Evolutionary conservation across 2,888 invertebrate genomes (phyloP).

Genomic region (Drosophila fungiperda): DNA sequence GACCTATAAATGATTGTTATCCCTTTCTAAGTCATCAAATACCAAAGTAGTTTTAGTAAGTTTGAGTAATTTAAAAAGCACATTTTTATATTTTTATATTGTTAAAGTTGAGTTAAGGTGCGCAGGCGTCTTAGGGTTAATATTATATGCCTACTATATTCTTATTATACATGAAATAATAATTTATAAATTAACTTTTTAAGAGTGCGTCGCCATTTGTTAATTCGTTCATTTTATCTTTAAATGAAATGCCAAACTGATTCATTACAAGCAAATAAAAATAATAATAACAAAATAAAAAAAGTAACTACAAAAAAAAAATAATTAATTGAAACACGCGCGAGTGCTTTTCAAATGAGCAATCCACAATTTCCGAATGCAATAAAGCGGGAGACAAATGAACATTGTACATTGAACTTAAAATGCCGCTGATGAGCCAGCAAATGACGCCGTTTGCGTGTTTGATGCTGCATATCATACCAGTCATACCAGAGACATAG

Average conservation of each 20-base stretch:
- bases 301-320: constrained; percentile 46
- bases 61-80: neutral
- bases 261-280: constrained; percentile 20
- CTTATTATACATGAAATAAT: neutral
- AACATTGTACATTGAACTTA: constrained; percentile 67
- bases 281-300: constrained; percentile 14
- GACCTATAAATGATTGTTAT: neutral
- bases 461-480: constrained; percentile 45
- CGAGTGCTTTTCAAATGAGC: constrained; percentile 58
- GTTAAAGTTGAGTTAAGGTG: neutral
- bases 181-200: neutral
- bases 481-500: neutral
- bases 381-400: constrained; percentile 67
- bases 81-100: neutral
- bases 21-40: neutral
- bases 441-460: constrained; percentile 24
- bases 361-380: constrained; percentile 75
- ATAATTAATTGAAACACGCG: constrained; percentile 70
- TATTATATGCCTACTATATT: neutral
- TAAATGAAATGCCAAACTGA: neutral
- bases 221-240: neutral
- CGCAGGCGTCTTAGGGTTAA: no score
- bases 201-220: neutral
- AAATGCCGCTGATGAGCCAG: constrained; percentile 46
- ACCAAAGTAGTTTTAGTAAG: neutral